Percentiles rank a stretch among this genome's conserved stretches.
Evolutionary conservation across 2,797 vertebrate species (phyloP).

Genomic region (Limnodromus scolopaceus): DNA sequence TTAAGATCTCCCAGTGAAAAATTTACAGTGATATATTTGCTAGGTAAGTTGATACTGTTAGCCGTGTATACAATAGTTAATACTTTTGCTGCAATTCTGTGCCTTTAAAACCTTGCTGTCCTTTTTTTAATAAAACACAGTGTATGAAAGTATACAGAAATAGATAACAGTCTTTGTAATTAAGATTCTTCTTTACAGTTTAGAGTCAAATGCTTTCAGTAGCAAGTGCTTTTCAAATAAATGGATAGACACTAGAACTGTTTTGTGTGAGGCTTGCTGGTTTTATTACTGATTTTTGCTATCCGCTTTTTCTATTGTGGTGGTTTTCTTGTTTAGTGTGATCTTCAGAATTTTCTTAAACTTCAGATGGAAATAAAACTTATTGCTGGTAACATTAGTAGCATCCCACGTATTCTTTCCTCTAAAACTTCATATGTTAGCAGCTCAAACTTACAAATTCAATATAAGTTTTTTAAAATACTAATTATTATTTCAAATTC

Average conservation of each 20-base stretch:
- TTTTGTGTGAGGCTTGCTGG: background rate
- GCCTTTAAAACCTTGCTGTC: background rate
- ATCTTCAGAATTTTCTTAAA: background rate
- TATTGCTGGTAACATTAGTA: background rate
- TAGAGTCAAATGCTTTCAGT: background rate
- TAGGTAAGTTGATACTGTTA: constrained; percentile 52
- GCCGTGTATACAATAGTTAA: background rate
- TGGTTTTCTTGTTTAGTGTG: background rate
- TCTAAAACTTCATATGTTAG: background rate
- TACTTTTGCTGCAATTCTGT: background rate
- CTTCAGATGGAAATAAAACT: background rate
- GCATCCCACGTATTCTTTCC: background rate
- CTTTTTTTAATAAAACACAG: background rate
- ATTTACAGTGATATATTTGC: constrained; percentile 53
- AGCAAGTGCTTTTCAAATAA: background rate
- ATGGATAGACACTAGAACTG: background rate
- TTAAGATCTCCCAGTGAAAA: constrained; percentile 31
- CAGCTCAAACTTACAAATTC: background rate
- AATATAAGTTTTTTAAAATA: background rate
- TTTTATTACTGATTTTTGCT: background rate
- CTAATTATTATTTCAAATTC: background rate
- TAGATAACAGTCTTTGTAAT: background rate
- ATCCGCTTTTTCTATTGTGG: background rate
- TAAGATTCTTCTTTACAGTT: background rate
- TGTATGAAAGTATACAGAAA: background rate